phyloP scores from a whole-genome alignment of 2,797 vertebrate genomes.

The Hirundo rustica region DNA sequence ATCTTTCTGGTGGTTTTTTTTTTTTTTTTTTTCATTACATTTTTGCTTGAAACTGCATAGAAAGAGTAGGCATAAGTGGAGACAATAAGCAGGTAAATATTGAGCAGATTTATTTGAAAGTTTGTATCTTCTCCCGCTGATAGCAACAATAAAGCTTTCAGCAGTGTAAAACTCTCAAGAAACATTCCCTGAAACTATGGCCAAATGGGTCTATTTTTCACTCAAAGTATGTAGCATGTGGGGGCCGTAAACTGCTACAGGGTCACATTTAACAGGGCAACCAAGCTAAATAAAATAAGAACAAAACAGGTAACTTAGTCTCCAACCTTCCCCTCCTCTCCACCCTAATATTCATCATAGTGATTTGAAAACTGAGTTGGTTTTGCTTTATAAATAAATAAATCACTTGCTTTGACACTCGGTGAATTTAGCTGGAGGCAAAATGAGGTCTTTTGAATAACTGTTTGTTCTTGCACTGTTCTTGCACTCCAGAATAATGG shows the following conservation, averaged over 20 bases:
- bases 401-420: not conserved
- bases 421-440: conserved; percentile 9
- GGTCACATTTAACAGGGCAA: conserved; percentile 67
- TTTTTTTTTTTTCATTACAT: not conserved
- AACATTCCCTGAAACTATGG: conserved; percentile 70
- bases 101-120: conserved; percentile 67
- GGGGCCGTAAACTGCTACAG: conserved; percentile 59
- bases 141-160: conserved; percentile 69
- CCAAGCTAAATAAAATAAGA: conserved; percentile 50
- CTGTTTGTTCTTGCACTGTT: not conserved
- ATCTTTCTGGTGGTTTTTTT: not conserved
- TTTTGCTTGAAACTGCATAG: not conserved
- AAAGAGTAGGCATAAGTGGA: not conserved
- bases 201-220: conserved; percentile 74
- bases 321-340: not conserved
- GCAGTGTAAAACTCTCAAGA: conserved; percentile 70
- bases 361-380: not conserved
- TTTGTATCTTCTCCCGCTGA: conserved; percentile 51
- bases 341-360: not conserved
- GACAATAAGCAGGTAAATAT: conserved; percentile 21
- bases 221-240: conserved; percentile 27
- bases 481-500: not conserved
- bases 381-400: conserved; percentile 24
- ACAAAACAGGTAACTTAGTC: not conserved
- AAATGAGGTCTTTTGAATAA: conserved; percentile 25